These are phyloP conservation scores for Popillia japonica DNA, from an alignment of 1,140 invertebrate species.

Conservation along the genomic window DNA sequence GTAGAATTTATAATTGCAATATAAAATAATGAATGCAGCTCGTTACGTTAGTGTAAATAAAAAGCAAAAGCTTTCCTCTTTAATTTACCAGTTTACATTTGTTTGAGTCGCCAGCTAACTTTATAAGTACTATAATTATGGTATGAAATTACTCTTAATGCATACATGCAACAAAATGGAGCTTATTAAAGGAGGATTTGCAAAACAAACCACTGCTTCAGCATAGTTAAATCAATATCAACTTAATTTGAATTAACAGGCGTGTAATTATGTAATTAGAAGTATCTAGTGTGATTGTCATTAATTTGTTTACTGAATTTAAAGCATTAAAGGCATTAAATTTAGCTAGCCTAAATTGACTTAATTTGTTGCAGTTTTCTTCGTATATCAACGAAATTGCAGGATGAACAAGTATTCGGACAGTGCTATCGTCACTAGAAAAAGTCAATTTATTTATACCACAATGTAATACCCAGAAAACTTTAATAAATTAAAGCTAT, in stretches of 20 bases:
- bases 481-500: no score
- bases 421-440: no score
- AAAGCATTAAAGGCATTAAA: background rate
- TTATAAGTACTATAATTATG: slow-evolving; percentile 8
- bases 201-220: background rate
- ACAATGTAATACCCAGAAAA: no score
- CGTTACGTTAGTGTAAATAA: background rate
- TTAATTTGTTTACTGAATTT: background rate
- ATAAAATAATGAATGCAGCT: background rate
- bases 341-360: background rate
- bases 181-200: background rate
- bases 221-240: background rate
- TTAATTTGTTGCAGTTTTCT: background rate
- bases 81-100: background rate
- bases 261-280: slow-evolving; percentile 12
- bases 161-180: background rate
- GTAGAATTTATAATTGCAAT: background rate
- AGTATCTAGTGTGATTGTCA: background rate
- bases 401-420: no score
- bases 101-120: background rate
- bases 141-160: slow-evolving; percentile 5
- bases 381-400: no score
- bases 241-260: background rate
- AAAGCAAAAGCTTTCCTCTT: background rate
- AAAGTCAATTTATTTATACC: no score